Evolutionary conservation across 2,797 vertebrate genomes (phyloP), one percentile per base, ranked within the genome.

Genomic region (Amblyopsis hoosieri): DNA sequence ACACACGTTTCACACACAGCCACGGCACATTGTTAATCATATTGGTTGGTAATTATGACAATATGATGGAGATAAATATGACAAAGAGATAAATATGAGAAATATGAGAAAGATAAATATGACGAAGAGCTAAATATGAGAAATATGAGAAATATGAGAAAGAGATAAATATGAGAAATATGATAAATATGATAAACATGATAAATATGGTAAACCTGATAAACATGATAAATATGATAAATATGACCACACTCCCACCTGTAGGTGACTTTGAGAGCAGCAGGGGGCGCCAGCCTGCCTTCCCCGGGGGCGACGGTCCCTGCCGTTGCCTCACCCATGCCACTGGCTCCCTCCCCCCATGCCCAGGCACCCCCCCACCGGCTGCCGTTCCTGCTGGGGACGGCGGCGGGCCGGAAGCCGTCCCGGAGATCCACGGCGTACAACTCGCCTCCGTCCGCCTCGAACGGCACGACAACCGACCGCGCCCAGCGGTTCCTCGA

Each of bases 181-280:
- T 19, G 19, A 19, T 1, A 19, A 19, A 19, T 19, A 19, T 19
- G 19, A 19, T 17, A 17, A 17, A 17, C 1, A 17, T 17, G 17
- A 17, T 17, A 17, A 17, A 17, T 19, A 19, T 17, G 17, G 17
- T 17, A 17, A 17, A 17, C 17, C 17, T 17, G 17, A 1, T 17
- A 17, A 17, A 19, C 19, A 1, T 19, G 19, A 17, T 17, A 17
- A 17, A 17, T 17, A 17, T 17, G 17, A 2, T 2, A 19, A 19
- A 19, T 1, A 19, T 19, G 19, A 19, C 19, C 42, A n/a, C 37
- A 31, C 52, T 75, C 72, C 31, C 33, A 97, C 96, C 96, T 95
- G 85, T 98, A 96, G 12, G 97, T 99, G 78, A 99, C 97, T 93
- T 97, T 98, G 51, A 98, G 93, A 42, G 95, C 90, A 66, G 92